Percentiles rank a stretch among this genome's conserved stretches.
These are phyloP conservation scores for Canis aureus DNA, from an alignment of 2,113 vertebrate genomes.

Conservation along the genomic window DNA sequence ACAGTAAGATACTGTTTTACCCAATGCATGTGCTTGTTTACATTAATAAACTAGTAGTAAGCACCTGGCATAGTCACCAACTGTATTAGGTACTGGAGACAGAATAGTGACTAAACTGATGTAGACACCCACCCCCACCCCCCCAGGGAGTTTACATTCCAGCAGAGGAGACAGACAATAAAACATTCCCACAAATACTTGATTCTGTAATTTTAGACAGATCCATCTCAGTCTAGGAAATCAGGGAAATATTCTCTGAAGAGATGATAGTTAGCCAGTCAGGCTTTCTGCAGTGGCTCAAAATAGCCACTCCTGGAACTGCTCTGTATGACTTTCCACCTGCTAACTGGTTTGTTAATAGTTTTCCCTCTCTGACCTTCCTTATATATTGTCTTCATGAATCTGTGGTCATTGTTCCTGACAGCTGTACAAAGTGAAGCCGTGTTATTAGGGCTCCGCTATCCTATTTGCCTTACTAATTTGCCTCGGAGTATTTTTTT, in stretches of 20 bases:
- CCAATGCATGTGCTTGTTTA: background rate
- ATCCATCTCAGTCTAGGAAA: background rate
- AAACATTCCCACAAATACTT: background rate
- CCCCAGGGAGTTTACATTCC: background rate
- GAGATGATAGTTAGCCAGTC: background rate
- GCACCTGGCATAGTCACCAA: background rate
- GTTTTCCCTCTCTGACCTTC: background rate
- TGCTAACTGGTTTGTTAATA: background rate
- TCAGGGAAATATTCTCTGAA: background rate
- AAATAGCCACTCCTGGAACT: background rate
- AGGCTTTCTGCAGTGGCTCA: background rate
- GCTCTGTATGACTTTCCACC: background rate
- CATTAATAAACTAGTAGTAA: background rate
- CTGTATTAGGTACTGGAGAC: background rate
- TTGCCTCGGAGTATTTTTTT: background rate
- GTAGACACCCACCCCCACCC: fast-evolving
- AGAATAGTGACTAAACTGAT: background rate
- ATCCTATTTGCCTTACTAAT: background rate
- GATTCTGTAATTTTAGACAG: background rate
- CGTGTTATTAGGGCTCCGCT: background rate
- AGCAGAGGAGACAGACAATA: background rate
- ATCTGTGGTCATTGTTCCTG: background rate
- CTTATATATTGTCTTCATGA: background rate
- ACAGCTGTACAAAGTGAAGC: background rate
- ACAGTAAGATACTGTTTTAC: background rate